These are phyloP conservation scores for Drosophila truncata DNA, from an alignment of 1,140 invertebrate species.

Conservation along the genomic window DNA sequence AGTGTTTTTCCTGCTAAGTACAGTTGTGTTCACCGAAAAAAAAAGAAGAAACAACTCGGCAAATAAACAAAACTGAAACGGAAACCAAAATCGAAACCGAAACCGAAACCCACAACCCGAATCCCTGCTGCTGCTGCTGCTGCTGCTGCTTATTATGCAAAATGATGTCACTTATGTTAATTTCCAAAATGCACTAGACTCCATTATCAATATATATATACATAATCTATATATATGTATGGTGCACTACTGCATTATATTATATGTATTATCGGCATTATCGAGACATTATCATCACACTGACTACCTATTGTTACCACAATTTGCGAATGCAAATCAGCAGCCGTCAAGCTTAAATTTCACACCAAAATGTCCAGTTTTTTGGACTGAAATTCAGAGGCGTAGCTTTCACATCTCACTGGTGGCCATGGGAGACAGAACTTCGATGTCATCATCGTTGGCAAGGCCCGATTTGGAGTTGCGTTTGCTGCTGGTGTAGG, in stretches of 20 bases:
- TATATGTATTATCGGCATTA: slow-evolving; percentile 15
- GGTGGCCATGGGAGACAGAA: slow-evolving; percentile 19
- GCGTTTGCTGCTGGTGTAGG: slow-evolving; percentile 2
- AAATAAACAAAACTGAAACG: background rate
- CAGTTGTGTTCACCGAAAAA: slow-evolving; percentile 21
- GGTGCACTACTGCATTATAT: slow-evolving; percentile 12
- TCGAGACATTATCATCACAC: background rate
- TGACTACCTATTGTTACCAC: slow-evolving; percentile 63
- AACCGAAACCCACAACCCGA: background rate
- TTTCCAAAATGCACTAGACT: slow-evolving; percentile 26
- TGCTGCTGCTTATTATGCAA: slow-evolving; percentile 49
- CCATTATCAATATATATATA: background rate
- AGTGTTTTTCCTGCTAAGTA: background rate
- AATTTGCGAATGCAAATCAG: slow-evolving; percentile 70
- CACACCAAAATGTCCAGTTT: slow-evolving; percentile 3
- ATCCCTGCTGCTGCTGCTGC: no score
- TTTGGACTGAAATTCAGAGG: no score
- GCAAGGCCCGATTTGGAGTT: slow-evolving; percentile 37
- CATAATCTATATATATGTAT: background rate
- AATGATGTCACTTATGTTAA: slow-evolving; percentile 51
- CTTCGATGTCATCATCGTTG: slow-evolving; percentile 55
- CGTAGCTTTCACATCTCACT: slow-evolving; percentile 14
- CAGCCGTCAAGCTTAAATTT: slow-evolving; percentile 4
- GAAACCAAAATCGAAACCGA: background rate
- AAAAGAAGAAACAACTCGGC: background rate